phyloP scores from a whole-genome alignment of 2,888 invertebrate genomes.

The Laothoe populi region DNA sequence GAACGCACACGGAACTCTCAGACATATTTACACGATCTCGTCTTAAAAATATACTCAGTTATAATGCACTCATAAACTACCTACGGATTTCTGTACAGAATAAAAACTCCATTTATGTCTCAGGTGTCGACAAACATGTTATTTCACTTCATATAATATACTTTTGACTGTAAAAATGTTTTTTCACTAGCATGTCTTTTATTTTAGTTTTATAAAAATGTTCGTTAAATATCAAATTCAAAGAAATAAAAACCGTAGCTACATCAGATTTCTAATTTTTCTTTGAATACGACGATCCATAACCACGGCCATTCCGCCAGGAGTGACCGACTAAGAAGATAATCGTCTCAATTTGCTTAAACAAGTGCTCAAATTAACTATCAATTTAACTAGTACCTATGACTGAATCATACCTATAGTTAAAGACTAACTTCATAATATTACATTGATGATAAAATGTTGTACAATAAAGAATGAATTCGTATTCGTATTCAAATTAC shows the following conservation, averaged over 20 bases:
- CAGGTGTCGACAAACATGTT: constrained; percentile 1
- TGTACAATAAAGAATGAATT: too few species aligned
- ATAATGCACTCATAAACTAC: not conserved
- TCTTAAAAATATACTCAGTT: not conserved
- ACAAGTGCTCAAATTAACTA: too few species aligned
- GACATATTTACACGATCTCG: not conserved
- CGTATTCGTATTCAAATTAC: too few species aligned
- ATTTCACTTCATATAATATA: not conserved
- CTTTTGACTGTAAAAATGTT: not conserved
- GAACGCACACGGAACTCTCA: not conserved
- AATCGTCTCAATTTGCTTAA: too few species aligned
- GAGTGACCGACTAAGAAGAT: too few species aligned
- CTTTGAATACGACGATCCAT: too few species aligned
- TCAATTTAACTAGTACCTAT: too few species aligned
- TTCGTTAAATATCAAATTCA: not conserved
- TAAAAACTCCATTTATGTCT: constrained; percentile 10
- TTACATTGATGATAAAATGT: too few species aligned
- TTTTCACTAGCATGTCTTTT: not conserved
- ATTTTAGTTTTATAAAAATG: not conserved
- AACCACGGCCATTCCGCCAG: too few species aligned
- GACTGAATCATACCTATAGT: too few species aligned
- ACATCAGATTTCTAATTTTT: too few species aligned
- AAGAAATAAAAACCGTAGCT: not conserved
- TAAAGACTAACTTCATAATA: too few species aligned
- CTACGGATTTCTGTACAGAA: not conserved